A percentile compares a stretch with the other conserved stretches of the same genome.
phyloP scores from a whole-genome alignment of 2,113 vertebrate genomes.

The Monarcha castaneiventris region DNA sequence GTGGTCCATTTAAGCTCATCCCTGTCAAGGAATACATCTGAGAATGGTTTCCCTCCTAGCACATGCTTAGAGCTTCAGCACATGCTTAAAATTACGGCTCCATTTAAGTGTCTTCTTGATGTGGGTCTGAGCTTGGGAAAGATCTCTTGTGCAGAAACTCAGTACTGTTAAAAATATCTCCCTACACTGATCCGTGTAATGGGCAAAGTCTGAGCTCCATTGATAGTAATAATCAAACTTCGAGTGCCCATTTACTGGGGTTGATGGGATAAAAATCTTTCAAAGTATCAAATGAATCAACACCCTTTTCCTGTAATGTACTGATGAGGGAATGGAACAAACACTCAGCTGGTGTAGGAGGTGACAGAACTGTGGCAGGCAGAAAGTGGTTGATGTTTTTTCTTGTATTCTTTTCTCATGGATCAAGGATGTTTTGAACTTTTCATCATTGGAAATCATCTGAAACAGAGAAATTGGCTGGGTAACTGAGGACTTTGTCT shows the following conservation, averaged over 20 bases:
- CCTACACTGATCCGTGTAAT: not conserved
- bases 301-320: not conserved
- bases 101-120: conserved; percentile 18
- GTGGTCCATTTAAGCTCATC: not conserved
- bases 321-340: not conserved
- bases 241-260: not conserved
- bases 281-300: not conserved
- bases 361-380: not conserved
- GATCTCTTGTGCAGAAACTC: not conserved
- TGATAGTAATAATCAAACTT: not conserved
- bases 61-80: conserved; percentile 49
- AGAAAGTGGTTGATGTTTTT: not conserved
- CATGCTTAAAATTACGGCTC: conserved; percentile 24
- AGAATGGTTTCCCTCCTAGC: conserved; percentile 27
- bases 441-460: not conserved
- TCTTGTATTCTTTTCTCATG: not conserved
- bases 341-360: not conserved
- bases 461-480: not conserved
- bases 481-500: not conserved
- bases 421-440: conserved; percentile 32
- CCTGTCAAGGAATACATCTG: conserved; percentile 12
- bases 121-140: conserved; percentile 2
- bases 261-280: not conserved
- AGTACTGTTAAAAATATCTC: not conserved
- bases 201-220: not conserved